Base-by-base conservation (phyloP, 1,140 invertebrate genomes). In the Trichomalopsis sarcophagae region DNA sequence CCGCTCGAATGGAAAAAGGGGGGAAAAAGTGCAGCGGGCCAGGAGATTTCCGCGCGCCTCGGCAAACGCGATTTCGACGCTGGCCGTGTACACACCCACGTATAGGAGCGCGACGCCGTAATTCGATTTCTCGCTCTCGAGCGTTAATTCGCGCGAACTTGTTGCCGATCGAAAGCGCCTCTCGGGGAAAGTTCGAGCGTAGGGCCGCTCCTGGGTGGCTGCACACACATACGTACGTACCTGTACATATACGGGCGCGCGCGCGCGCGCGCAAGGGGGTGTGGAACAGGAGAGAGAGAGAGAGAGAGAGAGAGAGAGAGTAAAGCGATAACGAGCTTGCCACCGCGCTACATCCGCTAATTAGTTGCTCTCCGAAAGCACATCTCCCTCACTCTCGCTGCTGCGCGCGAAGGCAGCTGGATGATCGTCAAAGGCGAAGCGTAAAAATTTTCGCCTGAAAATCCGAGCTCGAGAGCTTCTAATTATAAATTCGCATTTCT, bases 261-360 rank as follows among this genome's bases (percentile, higher is more conserved):
- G 6, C 36, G 36, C 36, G 6, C 9, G 9, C 9, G 9, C 40
- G 9, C 7, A 0, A 11, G 7, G 40, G 40, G 40, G 9, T 44
- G 40, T 44, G 40, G 40, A 44, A 10, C 40, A 44, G 40, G 10
- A 44, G 33, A 36, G 33, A 36, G 33, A 36, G 33, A n/a, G 2
- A 27, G 33, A 33, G 23, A n/a, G 13, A 21, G 33, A 2, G 78
- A 30, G 1, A 14, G 17, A 36, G 36, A 9, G 74, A 50, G 40
- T 33, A 66, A 78, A n/a, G 76, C 66, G 82, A 79, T 79, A 84
- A 83, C 82, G 82, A 83, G 82, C 82, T 83, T 36, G 36, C 69
- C 55, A 33, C 69, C 40, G 73, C 36, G 40, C 75, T 30, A 36
- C 40, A 33, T 21, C 55, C 82, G 68, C 68, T 84, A 84, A 84